Evolutionary conservation across 2,888 invertebrate species (phyloP).

Genomic region (Latheticus oryzae): DNA sequence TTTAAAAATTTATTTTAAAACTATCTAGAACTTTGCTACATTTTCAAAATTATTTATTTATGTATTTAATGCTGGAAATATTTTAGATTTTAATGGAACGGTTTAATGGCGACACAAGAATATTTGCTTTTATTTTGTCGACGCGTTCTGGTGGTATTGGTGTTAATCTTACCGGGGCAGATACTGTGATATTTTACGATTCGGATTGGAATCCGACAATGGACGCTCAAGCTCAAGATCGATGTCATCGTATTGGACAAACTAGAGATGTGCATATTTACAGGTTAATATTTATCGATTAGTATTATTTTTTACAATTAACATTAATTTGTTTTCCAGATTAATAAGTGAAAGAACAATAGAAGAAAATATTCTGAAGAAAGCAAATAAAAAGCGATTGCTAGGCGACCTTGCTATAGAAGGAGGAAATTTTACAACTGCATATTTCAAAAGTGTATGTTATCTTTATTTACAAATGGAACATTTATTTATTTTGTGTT

Average conservation of each 20-base stretch:
- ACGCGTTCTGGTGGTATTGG: constrained; percentile 98
- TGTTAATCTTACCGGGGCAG: constrained; percentile 98
- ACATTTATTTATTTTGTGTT: neutral
- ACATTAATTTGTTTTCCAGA: neutral
- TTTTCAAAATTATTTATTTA: neutral
- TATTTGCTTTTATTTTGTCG: constrained; percentile 97
- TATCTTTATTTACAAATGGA: neutral
- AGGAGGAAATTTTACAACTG: constrained; percentile 98
- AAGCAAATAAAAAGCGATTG: constrained; percentile 96
- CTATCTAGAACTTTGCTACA: constrained; percentile 60
- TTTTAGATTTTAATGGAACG: constrained; percentile 89
- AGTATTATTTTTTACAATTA: constrained; percentile 1
- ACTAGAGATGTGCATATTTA: constrained; percentile 99
- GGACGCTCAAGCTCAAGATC: constrained; percentile 97
- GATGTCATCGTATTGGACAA: constrained; percentile 99
- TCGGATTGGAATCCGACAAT: constrained; percentile 99
- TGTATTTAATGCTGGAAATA: no score
- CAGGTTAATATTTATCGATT: constrained; percentile 65
- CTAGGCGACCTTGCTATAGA: constrained; percentile 98
- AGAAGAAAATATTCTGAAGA: constrained; percentile 99
- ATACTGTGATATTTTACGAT: constrained; percentile 99
- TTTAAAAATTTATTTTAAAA: constrained; percentile 50
- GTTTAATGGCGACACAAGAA: constrained; percentile 93
- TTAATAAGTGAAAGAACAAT: constrained; percentile 96
- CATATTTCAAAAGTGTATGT: constrained; percentile 89